Conservation (phyloP, 2,797 vertebrate genomes). For the Eptatretus atami region DNA sequence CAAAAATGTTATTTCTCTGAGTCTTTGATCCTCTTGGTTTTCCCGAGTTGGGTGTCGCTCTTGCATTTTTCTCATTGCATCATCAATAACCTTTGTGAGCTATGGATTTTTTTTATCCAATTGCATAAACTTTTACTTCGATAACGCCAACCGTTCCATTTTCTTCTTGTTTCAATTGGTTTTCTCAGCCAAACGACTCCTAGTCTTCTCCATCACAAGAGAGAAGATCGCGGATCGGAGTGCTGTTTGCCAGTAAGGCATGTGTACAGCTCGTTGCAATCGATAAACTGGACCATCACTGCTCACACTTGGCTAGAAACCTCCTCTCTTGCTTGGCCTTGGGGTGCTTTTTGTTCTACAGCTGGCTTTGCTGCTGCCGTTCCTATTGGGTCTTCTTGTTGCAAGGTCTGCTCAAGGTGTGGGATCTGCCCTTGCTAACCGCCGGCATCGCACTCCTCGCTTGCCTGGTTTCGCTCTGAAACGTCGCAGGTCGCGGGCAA, state of each 20-base stretch:
- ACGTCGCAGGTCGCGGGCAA: constrained; percentile 41
- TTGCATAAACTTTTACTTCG: no score
- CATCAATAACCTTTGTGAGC: no score
- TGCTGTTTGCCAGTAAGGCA: constrained; percentile 77
- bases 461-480: constrained; percentile 60
- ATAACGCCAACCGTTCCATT: no score
- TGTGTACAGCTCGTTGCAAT: constrained; percentile 74
- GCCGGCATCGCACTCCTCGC: constrained; percentile 82
- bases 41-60: no score
- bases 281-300: constrained; percentile 64
- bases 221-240: constrained; percentile 55
- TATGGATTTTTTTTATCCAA: no score
- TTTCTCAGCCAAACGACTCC: no score
- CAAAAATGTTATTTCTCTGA: no score
- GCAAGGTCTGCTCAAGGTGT: constrained; percentile 72
- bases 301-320: constrained; percentile 69
- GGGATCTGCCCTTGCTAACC: constrained; percentile 75
- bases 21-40: no score
- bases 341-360: constrained; percentile 57
- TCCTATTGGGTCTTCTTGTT: constrained; percentile 50
- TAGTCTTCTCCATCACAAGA: no score
- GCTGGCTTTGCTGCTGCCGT: constrained; percentile 55
- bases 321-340: constrained; percentile 52
- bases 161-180: no score
- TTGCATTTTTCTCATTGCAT: no score